Evolutionary conservation across 2,888 invertebrate species (phyloP), one percentile per base, ranked within the genome.

Genomic region (Chesias legatella): DNA sequence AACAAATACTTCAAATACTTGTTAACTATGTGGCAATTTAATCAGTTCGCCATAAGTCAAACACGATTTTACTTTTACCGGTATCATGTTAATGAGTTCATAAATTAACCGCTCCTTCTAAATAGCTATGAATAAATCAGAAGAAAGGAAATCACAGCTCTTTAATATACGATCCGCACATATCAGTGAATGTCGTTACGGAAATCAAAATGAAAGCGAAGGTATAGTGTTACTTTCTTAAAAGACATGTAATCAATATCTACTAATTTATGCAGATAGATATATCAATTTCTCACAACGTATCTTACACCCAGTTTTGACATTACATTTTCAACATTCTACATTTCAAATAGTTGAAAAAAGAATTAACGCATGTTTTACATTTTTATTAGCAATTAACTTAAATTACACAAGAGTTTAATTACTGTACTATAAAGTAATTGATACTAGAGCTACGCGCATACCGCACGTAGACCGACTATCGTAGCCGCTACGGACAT

Each of bases 401-500:
- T 33, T 23, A 24, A 21, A 31, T 43, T 23, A 31, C 22, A 32
- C 28, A 2, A 30, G 28, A 26, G 34, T 20, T 24, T 39, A 39
- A 35, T 33, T 33, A 29, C 36, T 28, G 29, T 26, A 25, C 17
- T 17, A 23, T 10, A 45, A 29, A 33, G 40, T 36, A 21, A 27
- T 29, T 25, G 20, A 40, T 23, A 45, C 36, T 40, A n/a, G 10
- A 36, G 40, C 36, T 40, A 45, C 45, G 45, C 35, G 35, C 24
- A 23, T 28, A 21, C 10, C 35, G 20, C 7, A 23, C 66, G 67
- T 65, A 65, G 66, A 62, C n/a, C 24, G 7, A 22, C 5, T 17
- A 17, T 51, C 65, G 71, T 66, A 69, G 67, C 57, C 4, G 58
- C 64, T 67, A 65, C 71, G 58, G 48, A 39, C 26, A 26, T 48